These are phyloP conservation scores for Microchirus variegatus DNA, from an alignment of 2,797 vertebrate species.

Conservation along the genomic window DNA sequence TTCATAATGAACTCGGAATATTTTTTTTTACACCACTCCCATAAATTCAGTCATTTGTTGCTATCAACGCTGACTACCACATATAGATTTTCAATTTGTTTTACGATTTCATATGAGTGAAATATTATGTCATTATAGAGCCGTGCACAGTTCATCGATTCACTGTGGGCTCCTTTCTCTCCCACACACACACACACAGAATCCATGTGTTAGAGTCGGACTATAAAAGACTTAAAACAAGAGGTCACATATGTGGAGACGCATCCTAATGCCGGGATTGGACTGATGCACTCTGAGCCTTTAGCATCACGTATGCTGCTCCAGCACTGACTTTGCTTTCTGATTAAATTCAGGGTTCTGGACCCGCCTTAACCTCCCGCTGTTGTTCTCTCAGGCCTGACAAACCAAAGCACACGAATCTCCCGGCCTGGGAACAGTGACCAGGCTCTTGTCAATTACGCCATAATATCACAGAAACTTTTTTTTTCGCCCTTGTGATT, in stretches of 20 bases:
- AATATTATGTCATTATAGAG: conserved; percentile 1
- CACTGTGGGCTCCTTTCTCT: conserved; percentile 7
- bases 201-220: neutral
- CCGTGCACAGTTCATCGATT: neutral
- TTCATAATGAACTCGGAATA: too few relatives aligned
- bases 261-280: neutral
- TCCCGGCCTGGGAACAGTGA: conserved; percentile 15
- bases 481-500: conserved; percentile 48
- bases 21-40: too few relatives aligned
- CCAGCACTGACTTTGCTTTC: conserved; percentile 42
- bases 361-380: conserved; percentile 42
- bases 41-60: too few relatives aligned
- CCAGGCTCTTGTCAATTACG: conserved; percentile 35
- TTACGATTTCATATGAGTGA: neutral
- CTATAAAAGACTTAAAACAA: neutral
- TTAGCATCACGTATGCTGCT: conserved; percentile 39
- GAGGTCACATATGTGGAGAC: neutral
- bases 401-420: conserved; percentile 23
- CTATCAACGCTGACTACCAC: neutral
- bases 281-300: neutral
- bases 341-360: conserved; percentile 18
- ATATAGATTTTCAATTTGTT: neutral
- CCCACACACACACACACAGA: neutral
- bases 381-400: conserved; percentile 45
- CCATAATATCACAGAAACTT: conserved; percentile 41